Conservation (phyloP, 2,797 vertebrate genomes). For the Oryzias sinensis region DNA sequence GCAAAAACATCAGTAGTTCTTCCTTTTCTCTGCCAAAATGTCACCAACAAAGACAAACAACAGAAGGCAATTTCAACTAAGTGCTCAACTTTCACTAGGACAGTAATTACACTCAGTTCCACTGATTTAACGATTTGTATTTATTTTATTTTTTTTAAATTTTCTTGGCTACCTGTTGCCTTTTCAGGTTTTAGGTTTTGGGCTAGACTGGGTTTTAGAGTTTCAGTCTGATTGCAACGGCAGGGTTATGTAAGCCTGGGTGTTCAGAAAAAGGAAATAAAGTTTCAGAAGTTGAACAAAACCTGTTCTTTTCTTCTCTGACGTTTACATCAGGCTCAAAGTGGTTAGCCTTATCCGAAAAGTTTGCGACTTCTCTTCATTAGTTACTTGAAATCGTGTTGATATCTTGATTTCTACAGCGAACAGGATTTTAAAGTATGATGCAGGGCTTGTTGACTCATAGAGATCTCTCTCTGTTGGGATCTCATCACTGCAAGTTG, state of each 20-base stretch:
- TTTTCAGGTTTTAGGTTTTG: conserved; percentile 23
- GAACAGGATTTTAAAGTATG: conserved; percentile 1
- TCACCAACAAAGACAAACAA: too few species aligned
- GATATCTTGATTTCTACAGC: too few species aligned
- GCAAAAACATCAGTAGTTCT: too few species aligned
- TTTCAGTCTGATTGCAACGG: conserved; percentile 44
- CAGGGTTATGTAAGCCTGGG: conserved; percentile 8
- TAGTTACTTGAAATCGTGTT: too few species aligned
- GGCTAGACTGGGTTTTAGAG: conserved; percentile 14
- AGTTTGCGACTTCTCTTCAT: too few species aligned
- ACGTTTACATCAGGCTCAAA: too few species aligned
- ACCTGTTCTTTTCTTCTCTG: too few species aligned
- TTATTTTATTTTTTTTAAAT: conserved; percentile 38
- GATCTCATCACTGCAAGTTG: conserved; percentile 38
- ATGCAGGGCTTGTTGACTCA: conserved; percentile 69
- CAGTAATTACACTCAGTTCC: conserved; percentile 41
- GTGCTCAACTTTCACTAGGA: conserved; percentile 25
- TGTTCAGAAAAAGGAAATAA: conserved; percentile 1
- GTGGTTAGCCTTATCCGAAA: too few species aligned
- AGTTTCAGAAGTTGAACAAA: too few species aligned
- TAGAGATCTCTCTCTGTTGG: conserved; percentile 28
- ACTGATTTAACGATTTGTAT: conserved; percentile 11
- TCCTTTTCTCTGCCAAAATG: too few species aligned
- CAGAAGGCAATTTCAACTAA: too few species aligned
- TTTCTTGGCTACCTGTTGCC: conserved; percentile 50